Conservation (phyloP, 1,140 invertebrate species). For the Scaptomyza pallida region DNA sequence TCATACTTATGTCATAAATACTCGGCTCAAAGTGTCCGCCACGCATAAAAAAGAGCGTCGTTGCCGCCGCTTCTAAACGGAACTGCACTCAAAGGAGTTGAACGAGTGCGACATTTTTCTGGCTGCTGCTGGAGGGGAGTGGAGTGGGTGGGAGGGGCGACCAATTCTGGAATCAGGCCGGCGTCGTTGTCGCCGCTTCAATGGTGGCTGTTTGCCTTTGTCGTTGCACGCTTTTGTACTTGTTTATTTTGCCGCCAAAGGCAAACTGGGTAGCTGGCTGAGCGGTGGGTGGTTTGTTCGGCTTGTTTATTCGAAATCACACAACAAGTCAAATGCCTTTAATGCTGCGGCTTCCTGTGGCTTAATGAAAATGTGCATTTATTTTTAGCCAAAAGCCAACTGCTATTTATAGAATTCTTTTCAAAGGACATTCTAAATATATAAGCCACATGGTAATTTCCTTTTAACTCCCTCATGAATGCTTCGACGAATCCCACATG, state of each 20-base stretch:
- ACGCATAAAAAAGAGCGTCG: constrained; percentile 5
- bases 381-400: constrained; percentile 43
- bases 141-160: too few relatives aligned
- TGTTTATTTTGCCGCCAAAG: constrained; percentile 49
- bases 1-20: constrained; percentile 65
- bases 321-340: constrained; percentile 34
- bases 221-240: constrained; percentile 34
- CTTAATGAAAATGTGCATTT: constrained; percentile 43
- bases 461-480: background rate
- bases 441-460: background rate
- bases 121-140: too few relatives aligned
- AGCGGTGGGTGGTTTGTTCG: background rate
- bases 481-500: background rate
- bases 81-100: constrained; percentile 65
- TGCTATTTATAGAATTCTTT: constrained; percentile 6
- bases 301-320: background rate
- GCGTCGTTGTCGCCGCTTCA: constrained; percentile 28
- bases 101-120: background rate
- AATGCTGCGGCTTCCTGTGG: constrained; percentile 38
- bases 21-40: constrained; percentile 41
- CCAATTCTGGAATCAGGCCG: background rate
- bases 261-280: background rate
- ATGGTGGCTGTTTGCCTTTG: constrained; percentile 49
- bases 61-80: constrained; percentile 53
- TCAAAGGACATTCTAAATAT: constrained; percentile 1